phyloP scores from a whole-genome alignment of 2,113 vertebrate species.

The Leptosomus discolor region DNA sequence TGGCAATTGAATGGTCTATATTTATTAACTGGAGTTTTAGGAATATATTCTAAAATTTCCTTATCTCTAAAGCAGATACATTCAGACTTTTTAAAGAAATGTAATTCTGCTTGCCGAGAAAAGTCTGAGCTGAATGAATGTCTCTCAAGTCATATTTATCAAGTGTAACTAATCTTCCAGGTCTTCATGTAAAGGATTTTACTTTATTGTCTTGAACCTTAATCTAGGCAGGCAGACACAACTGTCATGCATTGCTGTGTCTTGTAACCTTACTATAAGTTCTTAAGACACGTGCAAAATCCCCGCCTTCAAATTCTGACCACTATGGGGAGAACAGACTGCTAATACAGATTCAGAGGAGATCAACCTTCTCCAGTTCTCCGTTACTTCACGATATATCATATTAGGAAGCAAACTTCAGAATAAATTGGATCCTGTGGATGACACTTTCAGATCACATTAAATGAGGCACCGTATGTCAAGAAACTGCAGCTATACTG shows the following conservation, averaged over 20 bases:
- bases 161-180: slow-evolving; percentile 12
- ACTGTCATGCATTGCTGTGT: background rate
- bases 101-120: background rate
- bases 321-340: background rate
- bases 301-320: background rate
- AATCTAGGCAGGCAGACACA: background rate
- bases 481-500: background rate
- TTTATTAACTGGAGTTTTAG: background rate
- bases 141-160: background rate
- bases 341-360: background rate
- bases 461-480: background rate
- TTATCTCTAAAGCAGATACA: background rate
- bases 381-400: background rate
- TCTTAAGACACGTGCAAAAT: background rate
- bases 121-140: background rate
- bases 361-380: background rate
- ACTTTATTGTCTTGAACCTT: slow-evolving; percentile 11
- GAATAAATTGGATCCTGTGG: background rate
- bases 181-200: slow-evolving; percentile 3
- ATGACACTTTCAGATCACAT: background rate
- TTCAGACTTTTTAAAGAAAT: background rate
- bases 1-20: slow-evolving; percentile 10
- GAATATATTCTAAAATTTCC: background rate
- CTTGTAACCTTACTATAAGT: background rate
- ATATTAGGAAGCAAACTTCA: background rate